Evolutionary conservation across 2,113 vertebrate genomes (phyloP), one percentile per base, ranked within the genome.

Genomic region (Nothobranchius kuhntae): DNA sequence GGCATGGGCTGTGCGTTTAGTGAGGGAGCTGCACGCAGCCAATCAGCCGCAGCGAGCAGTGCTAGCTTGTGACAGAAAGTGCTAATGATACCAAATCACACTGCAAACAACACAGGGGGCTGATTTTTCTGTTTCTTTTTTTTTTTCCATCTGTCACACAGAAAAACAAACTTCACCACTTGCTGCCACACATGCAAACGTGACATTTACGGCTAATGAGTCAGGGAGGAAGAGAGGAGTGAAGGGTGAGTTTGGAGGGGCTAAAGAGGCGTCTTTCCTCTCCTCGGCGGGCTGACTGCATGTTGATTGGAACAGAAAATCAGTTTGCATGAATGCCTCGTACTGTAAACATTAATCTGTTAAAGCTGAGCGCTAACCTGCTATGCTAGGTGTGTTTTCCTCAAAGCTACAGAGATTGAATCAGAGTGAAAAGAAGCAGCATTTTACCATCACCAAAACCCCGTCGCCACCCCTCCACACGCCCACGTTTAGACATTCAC

Each of bases 321-420:
- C 30, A 30, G 53, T 78, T 73, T 62, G 77, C 62, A 81, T 67
- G 83, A 68, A 64, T 62, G 75, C 77, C 81, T 85, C 55, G 10
- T 48, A 50, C 7, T 91, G 90, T 89, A 91, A 92, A 91, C 91
- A 89, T 84, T 71, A 67, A 89, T 83, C 88, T 72, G 82, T 91
- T 83, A 85, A 86, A 84, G 68, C 87, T 82, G 78, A 85, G 65
- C 75, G 65, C 72, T 77, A 72, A 60, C 65, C 66, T 59, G 68
- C 80, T 53, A 54, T 78, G 14, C 65, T 61, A 75, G 69, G 35
- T 60, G 55, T 71, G 62, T 77, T 47, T 57, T 15, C 61, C 17
- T 57, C 64, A 46, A 71, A 81, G 63, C 65, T 70, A 82, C 4
- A 46, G 44, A 68, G 77, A 64, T 51, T 59, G 72, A 62, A 61